Conservation (phyloP, 2,797 vertebrate genomes). For the Xerus rutilus region DNA sequence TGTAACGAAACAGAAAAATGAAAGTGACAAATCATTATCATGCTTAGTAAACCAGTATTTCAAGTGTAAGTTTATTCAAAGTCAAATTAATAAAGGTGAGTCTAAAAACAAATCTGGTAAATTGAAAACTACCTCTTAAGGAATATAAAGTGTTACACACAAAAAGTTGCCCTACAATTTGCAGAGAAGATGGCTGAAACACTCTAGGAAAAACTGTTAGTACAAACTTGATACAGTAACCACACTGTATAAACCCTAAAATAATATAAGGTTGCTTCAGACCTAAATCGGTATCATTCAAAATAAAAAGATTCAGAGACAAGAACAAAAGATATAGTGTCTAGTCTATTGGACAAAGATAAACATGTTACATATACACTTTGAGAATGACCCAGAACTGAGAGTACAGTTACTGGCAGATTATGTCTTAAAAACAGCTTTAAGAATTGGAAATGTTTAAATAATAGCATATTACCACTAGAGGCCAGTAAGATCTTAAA, state of each 20-base stretch:
- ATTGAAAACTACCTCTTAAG: constrained; percentile 43
- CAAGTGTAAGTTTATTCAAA: constrained; percentile 56
- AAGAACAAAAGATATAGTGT: background rate
- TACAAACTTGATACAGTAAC: background rate
- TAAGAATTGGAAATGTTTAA: background rate
- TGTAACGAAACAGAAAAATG: constrained; percentile 43
- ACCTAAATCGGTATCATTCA: background rate
- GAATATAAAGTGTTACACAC: background rate
- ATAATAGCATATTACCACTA: constrained; percentile 84
- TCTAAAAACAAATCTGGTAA: constrained; percentile 47
- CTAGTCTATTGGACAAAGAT: background rate
- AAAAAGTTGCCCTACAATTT: background rate
- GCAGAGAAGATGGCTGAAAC: background rate
- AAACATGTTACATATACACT: background rate
- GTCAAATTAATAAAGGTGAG: constrained; percentile 25
- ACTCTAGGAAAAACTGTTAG: background rate
- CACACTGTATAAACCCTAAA: background rate
- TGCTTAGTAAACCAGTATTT: background rate
- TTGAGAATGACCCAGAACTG: background rate
- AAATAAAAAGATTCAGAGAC: background rate
- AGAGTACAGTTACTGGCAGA: background rate
- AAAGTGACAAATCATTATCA: constrained; percentile 33
- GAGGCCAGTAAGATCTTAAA: constrained; percentile 87
- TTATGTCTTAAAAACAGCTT: constrained; percentile 11
- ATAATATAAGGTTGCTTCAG: background rate